phyloP scores from a whole-genome alignment of 2,113 vertebrate species.

The Periophthalmus modestus region DNA sequence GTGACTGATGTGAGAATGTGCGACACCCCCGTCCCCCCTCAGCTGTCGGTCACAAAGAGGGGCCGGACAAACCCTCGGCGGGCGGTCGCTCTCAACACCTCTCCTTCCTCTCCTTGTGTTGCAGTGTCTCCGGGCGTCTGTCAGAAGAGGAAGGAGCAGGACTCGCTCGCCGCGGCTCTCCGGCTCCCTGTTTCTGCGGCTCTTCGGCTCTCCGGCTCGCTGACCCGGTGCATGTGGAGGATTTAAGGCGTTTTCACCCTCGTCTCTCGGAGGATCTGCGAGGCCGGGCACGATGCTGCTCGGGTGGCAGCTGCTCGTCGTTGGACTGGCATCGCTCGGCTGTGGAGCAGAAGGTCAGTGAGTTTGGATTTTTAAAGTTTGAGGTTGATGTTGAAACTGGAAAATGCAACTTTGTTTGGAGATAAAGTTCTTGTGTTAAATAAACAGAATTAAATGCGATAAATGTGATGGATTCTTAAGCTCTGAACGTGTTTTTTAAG shows the following conservation, averaged over 20 bases:
- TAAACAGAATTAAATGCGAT: too few relatives aligned
- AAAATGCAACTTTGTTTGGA: too few relatives aligned
- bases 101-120: slow-evolving; percentile 56
- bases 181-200: slow-evolving; percentile 22
- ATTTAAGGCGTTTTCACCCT: slow-evolving; percentile 33
- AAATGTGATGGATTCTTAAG: too few relatives aligned
- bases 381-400: not conserved
- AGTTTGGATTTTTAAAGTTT: not conserved
- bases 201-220: slow-evolving; percentile 13
- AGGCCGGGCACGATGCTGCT: slow-evolving; percentile 54
- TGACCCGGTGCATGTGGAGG: slow-evolving; percentile 31
- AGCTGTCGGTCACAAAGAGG: slow-evolving; percentile 64
- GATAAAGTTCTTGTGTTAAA: too few relatives aligned
- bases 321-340: slow-evolving; percentile 67
- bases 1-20: slow-evolving; percentile 44
- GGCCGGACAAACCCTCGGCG: slow-evolving; percentile 60
- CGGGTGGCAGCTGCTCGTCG: slow-evolving; percentile 61
- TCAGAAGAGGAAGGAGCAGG: slow-evolving; percentile 67
- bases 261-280: slow-evolving; percentile 36
- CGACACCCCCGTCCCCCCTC: slow-evolving; percentile 54
- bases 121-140: slow-evolving; percentile 70
- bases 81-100: slow-evolving; percentile 24
- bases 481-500: too few relatives aligned
- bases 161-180: not conserved
- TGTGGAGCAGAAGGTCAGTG: slow-evolving; percentile 80